Conservation (phyloP, 2,888 invertebrate species). For the Pollenia labialis region DNA sequence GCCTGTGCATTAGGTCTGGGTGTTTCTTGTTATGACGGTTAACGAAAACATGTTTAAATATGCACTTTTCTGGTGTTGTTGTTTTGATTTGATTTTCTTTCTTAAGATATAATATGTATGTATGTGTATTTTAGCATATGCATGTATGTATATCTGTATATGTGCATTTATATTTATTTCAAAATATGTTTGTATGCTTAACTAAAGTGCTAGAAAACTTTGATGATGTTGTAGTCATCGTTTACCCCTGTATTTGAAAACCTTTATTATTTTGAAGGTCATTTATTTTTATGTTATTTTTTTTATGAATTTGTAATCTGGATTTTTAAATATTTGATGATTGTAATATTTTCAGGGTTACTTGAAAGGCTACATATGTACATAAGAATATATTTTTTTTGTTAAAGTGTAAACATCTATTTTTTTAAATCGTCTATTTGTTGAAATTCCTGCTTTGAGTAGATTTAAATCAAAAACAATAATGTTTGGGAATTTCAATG, state of each 20-base stretch:
- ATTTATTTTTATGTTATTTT: constrained; percentile 45
- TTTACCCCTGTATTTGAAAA: constrained; percentile 47
- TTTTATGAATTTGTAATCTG: constrained; percentile 57
- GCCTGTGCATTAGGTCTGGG: background rate
- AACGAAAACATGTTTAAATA: constrained; percentile 50
- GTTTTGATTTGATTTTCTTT: constrained; percentile 27
- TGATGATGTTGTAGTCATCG: constrained; percentile 26
- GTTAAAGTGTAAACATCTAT: constrained; percentile 8
- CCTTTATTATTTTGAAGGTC: constrained; percentile 53
- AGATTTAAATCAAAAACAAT: background rate
- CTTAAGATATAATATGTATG: constrained; percentile 36
- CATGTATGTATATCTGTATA: background rate
- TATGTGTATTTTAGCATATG: too few species aligned
- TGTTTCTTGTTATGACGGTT: constrained; percentile 54
- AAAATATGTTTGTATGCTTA: background rate
- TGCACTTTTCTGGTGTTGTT: constrained; percentile 22
- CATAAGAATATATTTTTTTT: background rate
- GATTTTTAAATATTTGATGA: constrained; percentile 61
- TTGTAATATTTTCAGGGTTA: constrained; percentile 60
- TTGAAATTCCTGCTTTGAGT: background rate
- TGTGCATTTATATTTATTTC: background rate
- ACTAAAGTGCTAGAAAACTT: background rate
- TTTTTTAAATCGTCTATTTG: background rate
- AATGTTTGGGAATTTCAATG: constrained; percentile 1
- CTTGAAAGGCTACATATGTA: background rate